Conservation (phyloP, 2,888 invertebrate genomes). For the Phalangium opilio region DNA sequence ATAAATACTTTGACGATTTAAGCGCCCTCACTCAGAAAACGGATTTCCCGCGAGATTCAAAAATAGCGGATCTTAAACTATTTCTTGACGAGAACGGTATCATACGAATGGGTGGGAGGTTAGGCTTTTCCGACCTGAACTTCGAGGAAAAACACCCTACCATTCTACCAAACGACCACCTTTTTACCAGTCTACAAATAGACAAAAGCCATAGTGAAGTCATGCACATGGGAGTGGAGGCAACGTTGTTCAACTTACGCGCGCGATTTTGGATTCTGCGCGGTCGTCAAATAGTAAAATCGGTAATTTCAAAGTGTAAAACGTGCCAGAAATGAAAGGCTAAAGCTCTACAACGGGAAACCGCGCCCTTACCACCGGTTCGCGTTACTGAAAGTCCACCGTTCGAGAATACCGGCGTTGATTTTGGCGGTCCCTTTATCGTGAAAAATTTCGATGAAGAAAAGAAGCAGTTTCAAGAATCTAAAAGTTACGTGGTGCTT, state of each 20-base stretch:
- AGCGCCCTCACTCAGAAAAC: too few species aligned
- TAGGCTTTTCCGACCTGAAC: background rate
- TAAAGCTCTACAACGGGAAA: background rate
- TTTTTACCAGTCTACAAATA: constrained; percentile 1
- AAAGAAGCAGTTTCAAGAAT: background rate
- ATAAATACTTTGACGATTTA: too few species aligned
- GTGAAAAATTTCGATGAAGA: background rate
- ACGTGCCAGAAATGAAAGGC: background rate
- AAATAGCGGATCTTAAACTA: constrained; percentile 8
- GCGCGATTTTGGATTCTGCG: background rate
- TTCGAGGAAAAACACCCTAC: constrained; percentile 3
- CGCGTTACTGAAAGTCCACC: background rate
- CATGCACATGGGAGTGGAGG: constrained; percentile 2
- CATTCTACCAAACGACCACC: constrained; percentile 1
- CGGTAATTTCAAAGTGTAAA: background rate
- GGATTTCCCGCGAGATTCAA: too few species aligned
- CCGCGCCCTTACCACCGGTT: background rate
- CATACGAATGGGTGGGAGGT: background rate
- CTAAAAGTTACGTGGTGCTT: constrained; percentile 4
- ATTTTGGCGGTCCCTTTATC: constrained; percentile 2
- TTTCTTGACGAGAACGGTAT: constrained; percentile 11
- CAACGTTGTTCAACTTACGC: background rate
- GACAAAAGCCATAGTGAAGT: background rate
- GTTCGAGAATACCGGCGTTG: background rate
- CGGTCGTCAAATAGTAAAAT: background rate